phyloP scores from a whole-genome alignment of 2,113 vertebrate species.

The Prunella himalayana region DNA sequence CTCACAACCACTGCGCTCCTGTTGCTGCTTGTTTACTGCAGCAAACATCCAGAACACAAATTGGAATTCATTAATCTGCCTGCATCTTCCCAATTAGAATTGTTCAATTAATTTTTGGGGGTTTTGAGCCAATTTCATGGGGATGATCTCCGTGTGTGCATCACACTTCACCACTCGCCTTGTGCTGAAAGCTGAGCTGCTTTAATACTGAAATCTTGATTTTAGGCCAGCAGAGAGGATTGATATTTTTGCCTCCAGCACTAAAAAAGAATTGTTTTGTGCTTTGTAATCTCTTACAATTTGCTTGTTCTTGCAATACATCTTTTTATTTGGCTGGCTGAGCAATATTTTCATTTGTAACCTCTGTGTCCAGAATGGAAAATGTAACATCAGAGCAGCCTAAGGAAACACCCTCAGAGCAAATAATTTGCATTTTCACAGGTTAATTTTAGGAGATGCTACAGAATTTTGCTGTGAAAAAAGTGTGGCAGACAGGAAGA shows the following conservation, averaged over 20 bases:
- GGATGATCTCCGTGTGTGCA: background rate
- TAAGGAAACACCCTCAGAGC: background rate
- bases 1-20: background rate
- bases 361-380: background rate
- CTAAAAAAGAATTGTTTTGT: background rate
- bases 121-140: slow-evolving; percentile 1
- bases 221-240: background rate
- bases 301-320: background rate
- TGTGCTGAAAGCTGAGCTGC: background rate
- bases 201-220: slow-evolving; percentile 11
- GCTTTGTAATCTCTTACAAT: background rate
- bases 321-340: background rate
- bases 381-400: background rate
- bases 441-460: background rate
- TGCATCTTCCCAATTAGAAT: background rate
- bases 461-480: background rate
- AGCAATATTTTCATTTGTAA: background rate
- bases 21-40: background rate
- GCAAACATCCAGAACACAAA: background rate
- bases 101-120: background rate
- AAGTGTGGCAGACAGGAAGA: background rate
- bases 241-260: background rate
- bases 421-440: background rate
- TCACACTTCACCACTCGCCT: background rate
- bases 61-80: background rate